Percentiles rank a stretch among this genome's conserved stretches.
These are phyloP conservation scores for Gavialis gangeticus DNA, from an alignment of 2,113 vertebrate species.

Conservation along the genomic window DNA sequence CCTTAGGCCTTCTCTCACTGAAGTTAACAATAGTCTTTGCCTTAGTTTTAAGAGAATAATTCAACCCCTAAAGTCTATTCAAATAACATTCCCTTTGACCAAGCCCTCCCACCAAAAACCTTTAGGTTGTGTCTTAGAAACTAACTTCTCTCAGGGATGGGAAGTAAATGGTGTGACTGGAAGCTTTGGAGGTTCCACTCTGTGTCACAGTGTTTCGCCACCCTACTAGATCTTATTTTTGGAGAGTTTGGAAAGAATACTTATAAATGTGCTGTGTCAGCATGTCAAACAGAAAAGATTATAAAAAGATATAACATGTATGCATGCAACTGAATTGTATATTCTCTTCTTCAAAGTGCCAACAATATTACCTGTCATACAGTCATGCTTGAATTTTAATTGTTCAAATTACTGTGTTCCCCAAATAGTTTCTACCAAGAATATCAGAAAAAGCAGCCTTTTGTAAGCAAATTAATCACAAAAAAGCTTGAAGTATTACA, in stretches of 20 bases:
- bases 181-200: not conserved
- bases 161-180: slow-evolving; percentile 31
- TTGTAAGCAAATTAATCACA: not conserved
- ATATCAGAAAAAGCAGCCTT: not conserved
- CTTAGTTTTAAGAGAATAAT: slow-evolving; percentile 38
- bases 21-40: slow-evolving; percentile 57
- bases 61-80: not conserved
- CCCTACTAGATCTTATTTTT: slow-evolving; percentile 14
- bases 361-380: slow-evolving; percentile 20
- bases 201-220: slow-evolving; percentile 3
- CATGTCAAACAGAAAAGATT: not conserved
- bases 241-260: slow-evolving; percentile 18
- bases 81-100: not conserved
- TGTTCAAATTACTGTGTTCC: slow-evolving; percentile 23
- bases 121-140: slow-evolving; percentile 29
- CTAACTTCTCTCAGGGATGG: not conserved
- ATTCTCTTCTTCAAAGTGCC: slow-evolving; percentile 26
- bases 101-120: not conserved
- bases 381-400: slow-evolving; percentile 39
- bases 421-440: not conserved
- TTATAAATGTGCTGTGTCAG: slow-evolving; percentile 50
- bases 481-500: not conserved
- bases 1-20: slow-evolving; percentile 48
- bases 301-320: slow-evolving; percentile 33
- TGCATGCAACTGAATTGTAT: not conserved